Evolutionary conservation across 2,113 vertebrate genomes (phyloP).

Genomic region (Atherinomorus stipes): DNA sequence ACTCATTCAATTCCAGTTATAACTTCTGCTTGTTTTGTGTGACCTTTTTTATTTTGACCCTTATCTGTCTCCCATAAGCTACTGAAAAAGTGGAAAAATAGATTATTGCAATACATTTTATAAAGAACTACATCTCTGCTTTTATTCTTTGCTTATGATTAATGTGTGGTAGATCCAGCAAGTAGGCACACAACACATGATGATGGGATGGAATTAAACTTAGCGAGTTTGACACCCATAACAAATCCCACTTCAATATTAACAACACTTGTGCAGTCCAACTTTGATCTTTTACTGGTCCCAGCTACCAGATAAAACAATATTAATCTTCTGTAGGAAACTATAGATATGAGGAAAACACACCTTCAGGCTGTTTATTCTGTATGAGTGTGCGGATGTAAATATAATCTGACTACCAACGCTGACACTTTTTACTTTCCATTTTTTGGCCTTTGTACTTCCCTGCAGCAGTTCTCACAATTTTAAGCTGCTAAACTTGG

Average conservation of each 20-base stretch:
- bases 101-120: too few species aligned
- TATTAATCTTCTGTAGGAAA: slow-evolving; percentile 9
- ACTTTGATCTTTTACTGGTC: neutral
- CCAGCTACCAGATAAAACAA: slow-evolving; percentile 7
- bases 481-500: slow-evolving; percentile 45
- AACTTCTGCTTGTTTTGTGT: too few species aligned
- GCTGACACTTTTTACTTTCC: slow-evolving; percentile 43
- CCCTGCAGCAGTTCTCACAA: slow-evolving; percentile 46
- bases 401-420: slow-evolving; percentile 51
- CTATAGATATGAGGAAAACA: slow-evolving; percentile 5
- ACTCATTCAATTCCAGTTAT: too few species aligned
- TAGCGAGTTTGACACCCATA: neutral
- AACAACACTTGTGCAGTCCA: neutral
- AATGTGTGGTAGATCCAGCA: neutral
- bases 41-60: too few species aligned
- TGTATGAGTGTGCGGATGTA: slow-evolving; percentile 47
- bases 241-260: neutral
- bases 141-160: too few species aligned
- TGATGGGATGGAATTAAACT: too few species aligned
- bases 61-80: too few species aligned
- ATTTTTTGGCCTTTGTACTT: slow-evolving; percentile 25
- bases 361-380: slow-evolving; percentile 44
- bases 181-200: neutral
- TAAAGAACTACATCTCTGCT: too few species aligned
- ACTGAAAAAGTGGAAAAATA: too few species aligned